Evolutionary conservation across 2,113 vertebrate species (phyloP).

Genomic region (Sakesphorus luctuosus): DNA sequence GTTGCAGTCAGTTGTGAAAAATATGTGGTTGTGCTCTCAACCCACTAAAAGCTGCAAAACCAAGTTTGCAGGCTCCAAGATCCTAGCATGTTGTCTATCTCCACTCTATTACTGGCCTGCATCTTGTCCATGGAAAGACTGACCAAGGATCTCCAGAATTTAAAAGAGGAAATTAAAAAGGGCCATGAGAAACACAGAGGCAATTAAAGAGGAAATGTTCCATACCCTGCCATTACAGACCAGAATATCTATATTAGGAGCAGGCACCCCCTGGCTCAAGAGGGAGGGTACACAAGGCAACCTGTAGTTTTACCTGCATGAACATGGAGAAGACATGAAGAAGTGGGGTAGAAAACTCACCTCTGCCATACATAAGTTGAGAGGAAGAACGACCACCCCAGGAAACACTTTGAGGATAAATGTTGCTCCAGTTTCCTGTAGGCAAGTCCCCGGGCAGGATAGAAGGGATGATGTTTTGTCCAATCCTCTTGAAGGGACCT

Average conservation of each 20-base stretch:
- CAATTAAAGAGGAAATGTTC: not conserved
- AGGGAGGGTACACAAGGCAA: not conserved
- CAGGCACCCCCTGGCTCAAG: not conserved
- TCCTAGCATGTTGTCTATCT: not conserved
- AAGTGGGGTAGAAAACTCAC: not conserved
- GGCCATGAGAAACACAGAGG: not conserved
- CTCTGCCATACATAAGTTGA: not conserved
- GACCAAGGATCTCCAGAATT: not conserved
- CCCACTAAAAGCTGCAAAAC: not conserved
- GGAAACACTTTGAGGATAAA: not conserved
- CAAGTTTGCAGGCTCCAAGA: not conserved
- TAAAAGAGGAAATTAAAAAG: not conserved
- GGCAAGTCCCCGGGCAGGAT: not conserved
- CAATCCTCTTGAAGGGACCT: not conserved
- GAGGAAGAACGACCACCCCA: not conserved
- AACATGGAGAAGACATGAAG: not conserved
- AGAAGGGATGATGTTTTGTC: not conserved
- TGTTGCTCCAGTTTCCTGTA: not conserved
- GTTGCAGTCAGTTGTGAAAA: not conserved
- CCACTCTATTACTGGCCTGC: not conserved
- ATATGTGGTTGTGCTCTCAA: not conserved
- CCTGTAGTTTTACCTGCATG: not conserved
- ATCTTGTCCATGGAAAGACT: not conserved
- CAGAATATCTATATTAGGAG: not conserved
- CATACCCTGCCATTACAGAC: not conserved